Evolutionary conservation across 2,797 vertebrate genomes (phyloP).

Genomic region (Leucoraja ocellata): DNA sequence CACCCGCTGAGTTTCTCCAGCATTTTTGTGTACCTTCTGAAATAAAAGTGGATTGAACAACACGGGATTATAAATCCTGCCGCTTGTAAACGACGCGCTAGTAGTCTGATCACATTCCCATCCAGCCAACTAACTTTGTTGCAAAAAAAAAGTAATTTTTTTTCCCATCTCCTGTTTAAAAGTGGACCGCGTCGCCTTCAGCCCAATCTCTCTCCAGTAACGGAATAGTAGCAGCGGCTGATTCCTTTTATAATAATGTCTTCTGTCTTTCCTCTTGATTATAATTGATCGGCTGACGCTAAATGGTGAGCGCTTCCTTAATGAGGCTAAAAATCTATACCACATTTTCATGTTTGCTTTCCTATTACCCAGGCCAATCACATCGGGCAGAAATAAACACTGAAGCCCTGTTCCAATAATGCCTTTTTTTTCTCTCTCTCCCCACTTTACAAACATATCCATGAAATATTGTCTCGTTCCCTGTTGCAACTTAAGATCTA

Average conservation of each 20-base stretch:
- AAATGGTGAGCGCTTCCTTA: conserved; percentile 41
- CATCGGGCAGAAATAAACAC: conserved; percentile 34
- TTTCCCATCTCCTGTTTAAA: too few species aligned
- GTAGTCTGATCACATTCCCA: background rate
- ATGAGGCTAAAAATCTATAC: conserved; percentile 43
- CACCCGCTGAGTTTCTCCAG: too few species aligned
- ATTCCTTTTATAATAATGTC: conserved; percentile 37
- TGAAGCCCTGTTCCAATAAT: conserved; percentile 29
- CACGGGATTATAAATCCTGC: background rate
- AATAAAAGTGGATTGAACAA: background rate
- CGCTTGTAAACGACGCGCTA: background rate
- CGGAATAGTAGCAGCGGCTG: background rate
- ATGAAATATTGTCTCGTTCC: conserved; percentile 24
- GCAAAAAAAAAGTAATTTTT: conserved; percentile 15
- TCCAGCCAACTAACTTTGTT: conserved; percentile 1
- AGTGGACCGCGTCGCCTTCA: background rate
- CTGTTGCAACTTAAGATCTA: conserved; percentile 34
- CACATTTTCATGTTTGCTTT: conserved; percentile 36
- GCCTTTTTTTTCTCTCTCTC: background rate
- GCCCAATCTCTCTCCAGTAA: background rate
- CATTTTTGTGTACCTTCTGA: too few species aligned
- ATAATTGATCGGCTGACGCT: conserved; percentile 42
- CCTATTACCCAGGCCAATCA: conserved; percentile 33
- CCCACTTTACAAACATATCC: conserved; percentile 6
- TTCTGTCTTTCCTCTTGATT: conserved; percentile 38